Evolutionary conservation across 2,888 invertebrate genomes (phyloP), one percentile per base, ranked within the genome.

Genomic region (Ecdyonurus torrentis): DNA sequence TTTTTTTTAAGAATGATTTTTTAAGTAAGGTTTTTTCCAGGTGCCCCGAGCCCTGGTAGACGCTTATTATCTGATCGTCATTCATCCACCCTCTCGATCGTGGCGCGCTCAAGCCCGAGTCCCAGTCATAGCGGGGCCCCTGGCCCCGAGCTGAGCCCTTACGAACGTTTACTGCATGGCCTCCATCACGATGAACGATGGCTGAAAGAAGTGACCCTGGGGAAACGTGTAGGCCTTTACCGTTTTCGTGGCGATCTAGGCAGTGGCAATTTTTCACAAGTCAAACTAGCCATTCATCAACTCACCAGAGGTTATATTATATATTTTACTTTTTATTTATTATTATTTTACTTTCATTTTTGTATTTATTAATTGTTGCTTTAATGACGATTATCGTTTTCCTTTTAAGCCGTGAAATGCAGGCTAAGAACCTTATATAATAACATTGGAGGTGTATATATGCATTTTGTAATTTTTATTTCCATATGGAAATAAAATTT

Each of bases 251-350:
- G 85, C 67, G 87, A 88, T 71, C 79, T 89, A 64, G 88, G 88
- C 25, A 79, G 80, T 67, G 88, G 89, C 61, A 89, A 89, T 74
- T 89, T 89, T 74, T 87, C 87, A 58, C 85, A 86, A 74, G 88
- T 89, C 69, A 86, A 86, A 73, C 75, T 87, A 69, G 89, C 84
- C 58, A 79, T 84, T 61, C 88, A 89, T 74, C 83, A 85, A 66
- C 74, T 89, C 65, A 87, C 86, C 50, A 82, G 84, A 79, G 87
- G 87, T 83, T n/a, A n/a, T n/a, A n/a, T n/a, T n/a, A n/a, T n/a
- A n/a, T n/a, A n/a, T n/a, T n/a, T n/a, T n/a, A n/a, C n/a, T n/a
- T n/a, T n/a, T n/a, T n/a, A n/a, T n/a, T n/a, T n/a, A n/a, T n/a
- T n/a, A n/a, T n/a, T n/a, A n/a, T n/a, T n/a, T n/a, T n/a, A n/a